Evolutionary conservation across 2,888 invertebrate species (phyloP), one percentile per base, ranked within the genome.

Genomic region (Electrophaes corylata): DNA sequence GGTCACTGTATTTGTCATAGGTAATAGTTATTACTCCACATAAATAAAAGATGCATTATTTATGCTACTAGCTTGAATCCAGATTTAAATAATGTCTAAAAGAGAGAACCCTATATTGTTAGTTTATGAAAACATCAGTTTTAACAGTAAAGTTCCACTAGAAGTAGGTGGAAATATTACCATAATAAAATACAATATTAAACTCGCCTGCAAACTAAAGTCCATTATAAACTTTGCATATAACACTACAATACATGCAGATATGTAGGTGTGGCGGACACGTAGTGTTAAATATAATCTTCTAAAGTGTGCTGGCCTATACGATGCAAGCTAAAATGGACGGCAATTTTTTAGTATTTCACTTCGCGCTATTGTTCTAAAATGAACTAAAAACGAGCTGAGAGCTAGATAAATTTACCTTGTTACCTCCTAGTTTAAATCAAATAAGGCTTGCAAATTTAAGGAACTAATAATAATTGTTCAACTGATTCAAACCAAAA

Each of bases 271-370:
- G 66, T 54, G 59, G 66, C 61, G 26, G 20, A 47, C 53, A 31
- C 41, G 49, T 39, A 37, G 63, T 60, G 57, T 66, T 66, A 63
- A 63, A 67, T 62, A 65, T 67, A 65, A 65, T 67, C 60, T 65
- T 64, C 54, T 47, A 64, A 62, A 67, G 67, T 67, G 61, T 43
- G 39, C 41, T 47, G 29, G 47, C 54, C 44, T 43, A 50, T 37
- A 46, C 53, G 43, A 45, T 57, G 47, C 50, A 26, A 37, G 35
- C 43, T 59, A 50, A 57, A 62, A 62, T 53, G 45, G 39, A 40
- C 58, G 53, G 8, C 14, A 33, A 12, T 45, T 53, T 53, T 56
- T 53, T 58, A 20, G 39, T 48, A 39, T 53, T 49, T 53, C 49
- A 49, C 53, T 49, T 49, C 18, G 12, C 52, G 12, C 52, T 58